Evolutionary conservation across 2,113 vertebrate species (phyloP).

Genomic region (Atlantisia rogersi): DNA sequence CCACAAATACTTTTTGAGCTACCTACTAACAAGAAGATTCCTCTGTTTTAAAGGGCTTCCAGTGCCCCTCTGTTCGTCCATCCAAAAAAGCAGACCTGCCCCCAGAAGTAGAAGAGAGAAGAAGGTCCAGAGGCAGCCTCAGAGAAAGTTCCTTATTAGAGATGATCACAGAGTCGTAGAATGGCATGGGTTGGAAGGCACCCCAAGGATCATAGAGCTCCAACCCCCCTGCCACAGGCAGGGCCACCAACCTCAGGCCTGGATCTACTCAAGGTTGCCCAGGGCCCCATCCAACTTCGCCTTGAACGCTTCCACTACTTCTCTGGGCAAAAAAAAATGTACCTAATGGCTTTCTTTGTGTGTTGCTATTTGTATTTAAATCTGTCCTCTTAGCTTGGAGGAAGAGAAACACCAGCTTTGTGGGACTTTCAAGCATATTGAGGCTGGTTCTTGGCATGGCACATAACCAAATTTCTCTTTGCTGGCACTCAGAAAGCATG

Average conservation of each 20-base stretch:
- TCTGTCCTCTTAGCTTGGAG: not conserved
- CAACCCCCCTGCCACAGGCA: no score
- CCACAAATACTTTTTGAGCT: not conserved
- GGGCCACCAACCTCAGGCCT: no score
- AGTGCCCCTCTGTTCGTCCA: not conserved
- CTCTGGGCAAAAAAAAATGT: not conserved
- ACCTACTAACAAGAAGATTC: not conserved
- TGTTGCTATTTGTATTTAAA: not conserved
- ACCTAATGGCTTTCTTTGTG: not conserved
- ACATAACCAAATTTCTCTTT: not conserved
- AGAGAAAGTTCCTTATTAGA: not conserved
- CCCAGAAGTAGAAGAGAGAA: not conserved
- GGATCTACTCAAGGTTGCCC: no score
- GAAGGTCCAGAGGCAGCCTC: not conserved
- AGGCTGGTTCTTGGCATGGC: not conserved
- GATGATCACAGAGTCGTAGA: not conserved
- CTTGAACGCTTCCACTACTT: no score
- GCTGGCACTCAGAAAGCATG: not conserved
- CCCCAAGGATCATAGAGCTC: no score
- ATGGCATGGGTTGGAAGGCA: no score
- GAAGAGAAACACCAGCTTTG: not conserved
- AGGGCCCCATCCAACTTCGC: no score
- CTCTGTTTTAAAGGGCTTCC: not conserved
- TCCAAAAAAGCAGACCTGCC: not conserved
- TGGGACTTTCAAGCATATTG: not conserved